Percentiles rank a stretch among this genome's conserved stretches.
These are phyloP conservation scores for Selene dorsalis DNA, from an alignment of 2,797 vertebrate genomes.

Conservation along the genomic window DNA sequence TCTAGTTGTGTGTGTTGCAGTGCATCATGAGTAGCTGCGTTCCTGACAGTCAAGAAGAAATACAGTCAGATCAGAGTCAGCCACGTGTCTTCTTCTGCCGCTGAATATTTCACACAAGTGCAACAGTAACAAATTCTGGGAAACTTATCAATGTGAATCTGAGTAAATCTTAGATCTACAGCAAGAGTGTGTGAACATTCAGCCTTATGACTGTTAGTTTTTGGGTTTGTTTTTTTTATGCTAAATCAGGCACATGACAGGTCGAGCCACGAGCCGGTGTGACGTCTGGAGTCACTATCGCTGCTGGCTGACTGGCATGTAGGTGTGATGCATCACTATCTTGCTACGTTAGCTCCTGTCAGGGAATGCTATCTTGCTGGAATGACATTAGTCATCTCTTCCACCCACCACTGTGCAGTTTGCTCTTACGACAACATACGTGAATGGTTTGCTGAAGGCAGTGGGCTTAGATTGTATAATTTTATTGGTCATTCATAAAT, in stretches of 20 bases:
- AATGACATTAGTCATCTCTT: conserved; percentile 46
- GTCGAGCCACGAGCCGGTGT: not conserved
- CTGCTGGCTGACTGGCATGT: not conserved
- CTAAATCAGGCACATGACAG: too few relatives aligned
- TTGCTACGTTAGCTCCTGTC: not conserved
- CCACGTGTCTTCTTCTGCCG: too few relatives aligned
- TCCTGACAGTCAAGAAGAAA: too few relatives aligned
- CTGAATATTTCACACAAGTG: too few relatives aligned
- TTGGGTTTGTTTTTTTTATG: too few relatives aligned
- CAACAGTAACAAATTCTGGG: too few relatives aligned
- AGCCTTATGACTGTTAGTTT: too few relatives aligned
- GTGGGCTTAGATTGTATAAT: not conserved
- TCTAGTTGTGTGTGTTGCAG: conserved; percentile 13
- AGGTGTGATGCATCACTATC: conserved; percentile 32
- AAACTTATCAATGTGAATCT: too few relatives aligned
- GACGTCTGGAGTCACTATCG: not conserved
- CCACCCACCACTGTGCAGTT: not conserved
- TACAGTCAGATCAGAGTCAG: too few relatives aligned
- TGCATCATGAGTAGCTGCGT: conserved; percentile 2
- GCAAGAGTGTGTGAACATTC: too few relatives aligned
- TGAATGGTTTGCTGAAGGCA: conserved; percentile 1
- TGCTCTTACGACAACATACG: not conserved
- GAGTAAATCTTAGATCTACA: too few relatives aligned
- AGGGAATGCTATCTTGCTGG: conserved; percentile 2
- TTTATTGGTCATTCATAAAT: not conserved